Base-by-base conservation (phyloP, 1,140 invertebrate species). In the Scaptomyza pallida region DNA sequence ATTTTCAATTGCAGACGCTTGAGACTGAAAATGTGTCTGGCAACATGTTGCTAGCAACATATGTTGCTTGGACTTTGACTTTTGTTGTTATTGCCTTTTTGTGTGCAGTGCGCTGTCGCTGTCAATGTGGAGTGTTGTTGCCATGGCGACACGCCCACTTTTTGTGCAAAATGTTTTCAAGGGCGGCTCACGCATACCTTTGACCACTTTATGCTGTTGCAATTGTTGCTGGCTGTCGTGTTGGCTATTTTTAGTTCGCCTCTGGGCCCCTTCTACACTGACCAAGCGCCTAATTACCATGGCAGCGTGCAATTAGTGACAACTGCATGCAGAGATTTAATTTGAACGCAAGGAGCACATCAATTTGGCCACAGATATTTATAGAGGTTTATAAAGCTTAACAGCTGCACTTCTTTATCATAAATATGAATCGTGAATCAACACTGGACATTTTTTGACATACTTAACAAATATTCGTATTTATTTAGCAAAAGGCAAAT, bases 91-190 rank as follows among this genome's bases (percentile, higher is more conserved):
- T 45, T 17, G 23, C 51, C 21, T 48, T 23, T 21, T 50, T 47
- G 41, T 40, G 23, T 26, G 16, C 17, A 12, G 8, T 43, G 19
- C 37, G 21, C 10, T 30, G 40, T 40, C 8, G 26, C 8, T 57
- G 64, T 63, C 47, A n/a, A n/a, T n/a, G n/a, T n/a, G n/a, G n/a
- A n/a, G 26, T 44, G 59, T 23, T 48, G 80, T 81, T 81, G 82
- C 75, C 69, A 81, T 81, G 65, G 21, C 52, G 64, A 88, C 73
- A 86, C 82, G 82, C 81, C 81, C 54, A 81, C 80, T 76, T 64
- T n/a, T 80, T 70, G 26, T 30, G 72, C 59, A 55, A 51, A 19
- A n/a, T n/a, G 4, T 62, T 72, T 75, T 74, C 73, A 86, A 81
- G 81, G 82, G 82, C 82, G 48, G 48, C 55, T 21, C 63, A 57